Percentiles rank a stretch among this genome's conserved stretches.
phyloP scores from a whole-genome alignment of 2,113 vertebrate genomes.

The Neodontobutis hainanensis region DNA sequence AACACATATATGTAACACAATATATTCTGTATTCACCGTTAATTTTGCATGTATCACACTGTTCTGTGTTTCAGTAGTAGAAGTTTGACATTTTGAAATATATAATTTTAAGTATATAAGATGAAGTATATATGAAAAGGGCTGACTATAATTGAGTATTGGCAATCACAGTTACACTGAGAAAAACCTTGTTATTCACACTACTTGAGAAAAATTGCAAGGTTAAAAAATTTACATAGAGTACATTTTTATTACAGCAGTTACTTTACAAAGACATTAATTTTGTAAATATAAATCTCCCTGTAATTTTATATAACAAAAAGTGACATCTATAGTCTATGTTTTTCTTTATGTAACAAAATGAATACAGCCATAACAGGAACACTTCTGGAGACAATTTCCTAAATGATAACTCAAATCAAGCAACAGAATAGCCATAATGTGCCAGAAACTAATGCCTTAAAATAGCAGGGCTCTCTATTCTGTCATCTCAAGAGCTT shows the following conservation, averaged over 20 bases:
- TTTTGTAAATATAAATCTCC: background rate
- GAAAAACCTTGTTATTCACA: too few species aligned
- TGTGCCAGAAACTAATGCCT: slow-evolving; percentile 52
- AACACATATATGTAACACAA: background rate
- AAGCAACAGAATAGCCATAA: slow-evolving; percentile 43
- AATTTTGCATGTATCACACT: background rate
- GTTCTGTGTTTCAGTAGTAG: background rate
- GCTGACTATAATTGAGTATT: too few species aligned
- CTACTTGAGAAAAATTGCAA: too few species aligned
- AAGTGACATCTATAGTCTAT: background rate
- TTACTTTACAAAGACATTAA: too few species aligned
- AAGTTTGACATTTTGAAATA: background rate
- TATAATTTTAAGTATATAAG: too few species aligned
- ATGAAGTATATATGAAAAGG: too few species aligned
- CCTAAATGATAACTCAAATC: slow-evolving; percentile 22
- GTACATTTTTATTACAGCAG: too few species aligned
- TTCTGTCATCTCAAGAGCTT: slow-evolving; percentile 63
- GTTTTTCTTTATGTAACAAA: background rate
- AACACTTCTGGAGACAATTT: background rate
- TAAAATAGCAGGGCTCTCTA: slow-evolving; percentile 63
- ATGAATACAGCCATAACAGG: background rate
- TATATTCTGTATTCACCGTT: background rate
- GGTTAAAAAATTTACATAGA: too few species aligned
- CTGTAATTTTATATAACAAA: background rate
- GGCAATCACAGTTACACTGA: too few species aligned